These are phyloP conservation scores for Cuniculus paca DNA, from an alignment of 2,797 vertebrate genomes.

Conservation along the genomic window DNA sequence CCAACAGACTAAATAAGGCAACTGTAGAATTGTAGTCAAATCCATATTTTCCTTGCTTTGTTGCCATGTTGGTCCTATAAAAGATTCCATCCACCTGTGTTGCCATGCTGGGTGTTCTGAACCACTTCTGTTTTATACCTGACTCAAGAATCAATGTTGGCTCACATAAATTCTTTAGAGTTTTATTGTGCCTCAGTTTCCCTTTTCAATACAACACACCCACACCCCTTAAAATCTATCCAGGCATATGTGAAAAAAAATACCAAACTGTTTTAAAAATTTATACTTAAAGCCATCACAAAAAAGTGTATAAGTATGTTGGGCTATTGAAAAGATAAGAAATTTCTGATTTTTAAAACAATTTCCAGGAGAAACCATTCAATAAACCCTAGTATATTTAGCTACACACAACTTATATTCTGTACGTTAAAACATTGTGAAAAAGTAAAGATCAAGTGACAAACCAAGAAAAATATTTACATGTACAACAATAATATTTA, in stretches of 20 bases:
- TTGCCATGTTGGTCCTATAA: background rate
- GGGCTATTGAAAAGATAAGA: background rate
- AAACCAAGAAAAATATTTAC: background rate
- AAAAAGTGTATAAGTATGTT: constrained; percentile 28
- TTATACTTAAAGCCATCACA: background rate
- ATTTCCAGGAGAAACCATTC: constrained; percentile 4
- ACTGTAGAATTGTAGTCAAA: background rate
- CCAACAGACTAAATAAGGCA: background rate
- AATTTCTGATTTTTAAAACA: constrained; percentile 18
- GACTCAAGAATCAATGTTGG: background rate
- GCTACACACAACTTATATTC: background rate
- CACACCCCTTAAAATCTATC: background rate
- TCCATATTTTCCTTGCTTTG: background rate
- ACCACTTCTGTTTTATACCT: background rate
- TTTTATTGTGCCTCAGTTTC: background rate
- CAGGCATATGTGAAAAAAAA: background rate
- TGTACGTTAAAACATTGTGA: background rate
- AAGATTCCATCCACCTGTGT: background rate
- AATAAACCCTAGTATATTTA: background rate
- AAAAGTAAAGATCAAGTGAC: constrained; percentile 2
- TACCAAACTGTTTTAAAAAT: constrained; percentile 32
- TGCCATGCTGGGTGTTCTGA: background rate
- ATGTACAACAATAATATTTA: constrained; percentile 5
- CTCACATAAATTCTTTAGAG: background rate
- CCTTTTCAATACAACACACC: background rate